Conservation (phyloP, 2,797 vertebrate genomes). For the Morelia viridis region DNA sequence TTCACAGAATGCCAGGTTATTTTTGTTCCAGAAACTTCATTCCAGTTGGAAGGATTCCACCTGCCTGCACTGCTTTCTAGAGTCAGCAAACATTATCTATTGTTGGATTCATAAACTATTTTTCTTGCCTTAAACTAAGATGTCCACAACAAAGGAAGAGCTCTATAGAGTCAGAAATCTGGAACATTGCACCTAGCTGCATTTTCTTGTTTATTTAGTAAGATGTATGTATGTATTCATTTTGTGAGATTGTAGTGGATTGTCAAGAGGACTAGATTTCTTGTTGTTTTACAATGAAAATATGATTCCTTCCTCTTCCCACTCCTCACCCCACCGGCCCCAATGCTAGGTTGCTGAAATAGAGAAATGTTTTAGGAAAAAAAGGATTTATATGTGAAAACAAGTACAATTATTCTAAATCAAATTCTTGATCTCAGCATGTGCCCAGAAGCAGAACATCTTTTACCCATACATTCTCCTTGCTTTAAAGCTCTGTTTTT, state of each 20-base stretch:
- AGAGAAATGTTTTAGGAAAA: neutral
- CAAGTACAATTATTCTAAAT: neutral
- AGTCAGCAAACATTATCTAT: neutral
- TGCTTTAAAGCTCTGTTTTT: neutral
- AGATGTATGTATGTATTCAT: neutral
- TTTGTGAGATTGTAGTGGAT: neutral
- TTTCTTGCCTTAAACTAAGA: neutral
- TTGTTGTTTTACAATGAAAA: neutral
- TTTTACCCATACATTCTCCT: neutral
- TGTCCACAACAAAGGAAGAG: neutral
- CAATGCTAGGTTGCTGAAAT: neutral
- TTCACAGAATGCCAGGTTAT: slow-evolving; percentile 6
- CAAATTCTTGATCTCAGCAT: neutral
- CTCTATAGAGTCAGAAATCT: neutral
- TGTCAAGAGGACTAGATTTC: neutral
- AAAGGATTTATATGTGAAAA: neutral
- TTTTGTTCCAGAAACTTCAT: slow-evolving; percentile 1
- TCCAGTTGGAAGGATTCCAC: slow-evolving; percentile 4
- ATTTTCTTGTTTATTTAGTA: neutral
- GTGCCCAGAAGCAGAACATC: neutral
- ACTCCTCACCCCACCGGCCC: neutral
- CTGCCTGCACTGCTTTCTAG: neutral
- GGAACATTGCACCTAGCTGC: slow-evolving; percentile 25
- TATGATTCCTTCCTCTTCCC: neutral
- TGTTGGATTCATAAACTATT: neutral